Base-by-base conservation (phyloP, 2,888 invertebrate genomes). In the Endomychus coccineus region DNA sequence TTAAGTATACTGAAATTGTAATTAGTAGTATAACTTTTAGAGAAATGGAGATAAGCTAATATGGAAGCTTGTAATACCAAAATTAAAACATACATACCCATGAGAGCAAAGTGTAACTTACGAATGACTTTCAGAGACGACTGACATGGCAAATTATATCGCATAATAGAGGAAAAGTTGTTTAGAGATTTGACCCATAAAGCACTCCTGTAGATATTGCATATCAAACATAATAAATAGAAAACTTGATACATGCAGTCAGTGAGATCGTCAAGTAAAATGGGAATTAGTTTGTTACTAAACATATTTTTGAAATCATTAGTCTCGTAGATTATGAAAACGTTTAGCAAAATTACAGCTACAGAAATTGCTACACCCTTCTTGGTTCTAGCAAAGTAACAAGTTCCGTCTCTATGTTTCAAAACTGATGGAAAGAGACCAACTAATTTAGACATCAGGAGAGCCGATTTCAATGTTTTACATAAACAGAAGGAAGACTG, bases 101-200 rank as follows among this genome's bases (percentile, higher is more conserved):
- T 39, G 2, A 50, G 16, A 3, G 22, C 34, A 10, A 31, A 13
- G 21, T 62, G 56, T 1, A 55, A 32, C 6, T 40, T 41, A n/a
- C 37, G 16, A 2, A 48, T 45, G 24, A 43, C 48, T 42, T 33
- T 37, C 34, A 56, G 49, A 1, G 62, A 50, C 2, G 55, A 54
- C 16, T 54, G 49, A 31, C 66, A 66, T 3, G 59, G 55, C 3
- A 65, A 33, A 9, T 58, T 57, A 39, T 60, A 52, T 30, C 49
- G 49, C 11, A 57, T 40, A n/a, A 62, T 41, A 12, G 43, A 40
- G 1, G 40, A 34, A 3, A 59, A 45, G 6, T 46, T 49, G 37
- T 62, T 64, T 4, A 64, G 42, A 0, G 56, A 49, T 13, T 42
- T 45, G 3, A 55, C 49, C 47, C 59, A 62, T 36, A 50, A 49